Conservation (phyloP, 2,797 vertebrate genomes). For the Rhinogobio ventralis region DNA sequence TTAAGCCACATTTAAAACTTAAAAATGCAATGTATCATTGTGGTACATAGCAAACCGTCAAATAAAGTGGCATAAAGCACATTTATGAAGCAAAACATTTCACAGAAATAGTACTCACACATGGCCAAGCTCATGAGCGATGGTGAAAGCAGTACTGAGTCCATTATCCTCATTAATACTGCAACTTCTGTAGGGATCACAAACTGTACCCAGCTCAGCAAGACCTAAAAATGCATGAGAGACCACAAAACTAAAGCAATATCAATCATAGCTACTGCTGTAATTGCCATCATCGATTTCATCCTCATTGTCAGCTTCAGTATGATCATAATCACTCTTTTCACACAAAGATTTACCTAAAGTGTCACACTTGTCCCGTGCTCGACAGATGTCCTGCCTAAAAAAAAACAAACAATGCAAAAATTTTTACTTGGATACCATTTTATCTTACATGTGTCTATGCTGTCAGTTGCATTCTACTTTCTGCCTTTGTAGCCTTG, state of each 20-base stretch:
- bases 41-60: not conserved
- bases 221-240: conserved; percentile 80
- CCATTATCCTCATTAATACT: conserved; percentile 98
- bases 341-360: conserved; percentile 45
- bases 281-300: not conserved
- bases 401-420: too few species aligned
- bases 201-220: conserved; percentile 96
- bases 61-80: too few species aligned
- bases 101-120: conserved; percentile 85
- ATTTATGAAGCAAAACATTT: not conserved
- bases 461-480: not conserved
- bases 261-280: not conserved
- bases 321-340: conserved; percentile 13
- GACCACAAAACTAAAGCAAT: conserved; percentile 14
- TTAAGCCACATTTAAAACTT: not conserved
- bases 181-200: conserved; percentile 96
- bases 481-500: not conserved
- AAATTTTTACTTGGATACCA: not conserved
- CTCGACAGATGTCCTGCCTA: conserved; percentile 99
- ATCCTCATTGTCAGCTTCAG: not conserved
- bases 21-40: not conserved
- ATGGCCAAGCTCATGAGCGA: conserved; percentile 97
- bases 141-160: conserved; percentile 96
- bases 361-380: conserved; percentile 97
- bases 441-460: not conserved